Evolutionary conservation across 2,113 vertebrate species (phyloP).

Genomic region (Typhlomys cinereus): DNA sequence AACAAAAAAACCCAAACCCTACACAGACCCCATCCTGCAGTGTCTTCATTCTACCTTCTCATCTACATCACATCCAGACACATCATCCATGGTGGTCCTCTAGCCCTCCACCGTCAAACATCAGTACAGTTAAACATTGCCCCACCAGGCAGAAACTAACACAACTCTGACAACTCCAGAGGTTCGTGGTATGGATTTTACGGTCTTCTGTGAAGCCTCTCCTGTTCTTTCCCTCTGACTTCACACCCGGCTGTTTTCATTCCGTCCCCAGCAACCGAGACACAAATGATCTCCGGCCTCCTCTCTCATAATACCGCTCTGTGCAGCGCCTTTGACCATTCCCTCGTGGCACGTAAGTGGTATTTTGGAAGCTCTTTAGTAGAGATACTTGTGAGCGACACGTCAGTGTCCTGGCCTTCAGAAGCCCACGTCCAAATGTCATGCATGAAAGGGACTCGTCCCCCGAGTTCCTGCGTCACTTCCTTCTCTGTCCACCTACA

Average conservation of each 20-base stretch:
- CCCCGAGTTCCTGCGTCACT: not conserved
- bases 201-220: too few species aligned
- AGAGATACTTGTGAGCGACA: not conserved
- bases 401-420: not conserved
- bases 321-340: not conserved
- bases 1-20: too few species aligned
- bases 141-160: not conserved
- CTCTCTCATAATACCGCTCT: not conserved
- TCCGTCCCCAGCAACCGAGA: not conserved
- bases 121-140: not conserved
- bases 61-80: not conserved
- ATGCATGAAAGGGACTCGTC: not conserved
- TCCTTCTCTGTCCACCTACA: conserved; percentile 11
- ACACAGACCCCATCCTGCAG: too few species aligned
- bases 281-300: not conserved
- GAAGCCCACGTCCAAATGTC: not conserved
- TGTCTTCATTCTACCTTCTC: not conserved
- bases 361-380: not conserved
- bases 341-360: not conserved
- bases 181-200: not conserved
- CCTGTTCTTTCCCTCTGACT: not conserved
- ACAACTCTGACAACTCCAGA: not conserved
- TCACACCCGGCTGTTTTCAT: not conserved
- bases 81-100: not conserved
- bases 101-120: not conserved